phyloP scores from a whole-genome alignment of 2,888 invertebrate genomes.

The Drosophila picticornis region DNA sequence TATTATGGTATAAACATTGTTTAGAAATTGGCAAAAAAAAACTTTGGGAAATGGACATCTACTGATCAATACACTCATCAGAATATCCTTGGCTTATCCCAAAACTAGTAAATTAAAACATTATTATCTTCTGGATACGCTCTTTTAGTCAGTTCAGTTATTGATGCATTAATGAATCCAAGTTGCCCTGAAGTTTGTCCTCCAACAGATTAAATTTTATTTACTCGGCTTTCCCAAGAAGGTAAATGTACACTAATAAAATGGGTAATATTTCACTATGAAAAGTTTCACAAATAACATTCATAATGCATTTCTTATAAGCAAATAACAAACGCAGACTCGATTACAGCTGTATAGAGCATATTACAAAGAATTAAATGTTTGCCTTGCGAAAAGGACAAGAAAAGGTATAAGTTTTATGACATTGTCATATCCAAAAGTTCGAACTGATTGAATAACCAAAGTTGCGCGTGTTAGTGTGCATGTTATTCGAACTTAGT shows the following conservation, averaged over 20 bases:
- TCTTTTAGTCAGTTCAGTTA: no score
- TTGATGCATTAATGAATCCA: neutral
- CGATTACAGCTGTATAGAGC: neutral
- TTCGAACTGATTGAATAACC: conserved; percentile 25
- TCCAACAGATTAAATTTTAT: neutral
- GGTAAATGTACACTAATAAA: neutral
- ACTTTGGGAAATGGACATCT: neutral
- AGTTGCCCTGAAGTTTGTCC: neutral
- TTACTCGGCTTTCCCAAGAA: neutral
- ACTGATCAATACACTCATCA: neutral
- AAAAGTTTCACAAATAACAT: no score
- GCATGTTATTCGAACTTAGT: no score
- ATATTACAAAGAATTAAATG: neutral
- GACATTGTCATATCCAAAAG: neutral
- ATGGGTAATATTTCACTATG: no score
- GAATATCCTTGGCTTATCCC: neutral
- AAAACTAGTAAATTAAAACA: neutral
- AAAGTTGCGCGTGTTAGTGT: neutral
- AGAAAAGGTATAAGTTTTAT: neutral
- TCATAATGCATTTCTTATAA: no score
- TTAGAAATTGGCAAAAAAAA: neutral
- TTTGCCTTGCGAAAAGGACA: neutral
- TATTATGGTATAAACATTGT: neutral
- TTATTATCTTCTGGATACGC: no score
- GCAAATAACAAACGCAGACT: no score